These are phyloP conservation scores for Psilopogon haemacephalus DNA, from an alignment of 2,113 vertebrate species.

Conservation along the genomic window DNA sequence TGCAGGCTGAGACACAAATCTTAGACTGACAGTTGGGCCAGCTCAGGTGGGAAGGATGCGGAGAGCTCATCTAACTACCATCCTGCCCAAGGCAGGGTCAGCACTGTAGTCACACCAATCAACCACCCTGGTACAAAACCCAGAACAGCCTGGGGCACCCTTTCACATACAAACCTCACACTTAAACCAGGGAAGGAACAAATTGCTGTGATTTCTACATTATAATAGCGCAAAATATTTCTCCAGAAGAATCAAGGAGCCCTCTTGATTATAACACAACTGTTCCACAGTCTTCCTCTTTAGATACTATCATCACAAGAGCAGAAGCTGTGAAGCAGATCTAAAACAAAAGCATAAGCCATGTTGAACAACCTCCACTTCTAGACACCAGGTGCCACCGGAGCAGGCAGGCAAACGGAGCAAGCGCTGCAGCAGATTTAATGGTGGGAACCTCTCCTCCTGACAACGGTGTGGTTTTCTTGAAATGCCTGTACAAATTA, in stretches of 20 bases:
- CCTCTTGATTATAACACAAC: not conserved
- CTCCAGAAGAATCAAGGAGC: not conserved
- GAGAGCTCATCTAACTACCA: not conserved
- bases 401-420: not conserved
- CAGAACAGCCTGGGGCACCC: accelerated
- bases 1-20: not conserved
- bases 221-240: not conserved
- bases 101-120: accelerated
- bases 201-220: not conserved
- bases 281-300: not conserved
- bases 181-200: not conserved
- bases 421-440: not conserved
- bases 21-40: not conserved
- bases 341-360: not conserved
- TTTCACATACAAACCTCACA: not conserved
- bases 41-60: not conserved
- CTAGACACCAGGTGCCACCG: not conserved
- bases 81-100: not conserved
- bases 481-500: not conserved
- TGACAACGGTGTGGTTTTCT: not conserved
- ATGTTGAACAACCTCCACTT: not conserved
- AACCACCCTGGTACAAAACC: accelerated
- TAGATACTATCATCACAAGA: conserved; percentile 1
- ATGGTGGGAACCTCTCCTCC: not conserved
- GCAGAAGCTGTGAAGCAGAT: conserved; percentile 9